These are phyloP conservation scores for Tamias sibiricus DNA, from an alignment of 2,113 vertebrate species.

Conservation along the genomic window DNA sequence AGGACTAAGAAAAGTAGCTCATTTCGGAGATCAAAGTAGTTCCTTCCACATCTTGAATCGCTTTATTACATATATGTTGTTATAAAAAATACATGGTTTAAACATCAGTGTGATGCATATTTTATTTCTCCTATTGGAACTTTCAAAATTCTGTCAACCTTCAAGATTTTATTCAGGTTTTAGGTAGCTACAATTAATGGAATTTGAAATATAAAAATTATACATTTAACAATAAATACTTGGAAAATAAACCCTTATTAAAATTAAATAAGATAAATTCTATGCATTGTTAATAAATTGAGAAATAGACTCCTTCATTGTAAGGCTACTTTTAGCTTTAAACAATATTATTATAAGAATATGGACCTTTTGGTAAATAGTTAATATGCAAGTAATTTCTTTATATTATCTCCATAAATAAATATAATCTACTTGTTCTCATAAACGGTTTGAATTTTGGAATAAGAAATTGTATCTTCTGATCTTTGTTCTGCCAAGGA, in stretches of 20 bases:
- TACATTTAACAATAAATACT: background rate
- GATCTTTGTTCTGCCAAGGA: background rate
- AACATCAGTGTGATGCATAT: background rate
- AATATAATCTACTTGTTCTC: background rate
- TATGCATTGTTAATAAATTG: background rate
- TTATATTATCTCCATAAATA: slow-evolving; percentile 50
- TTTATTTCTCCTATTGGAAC: background rate
- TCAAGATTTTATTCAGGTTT: slow-evolving; percentile 18
- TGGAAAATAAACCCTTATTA: background rate
- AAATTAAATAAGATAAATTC: background rate
- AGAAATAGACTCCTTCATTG: slow-evolving; percentile 6
- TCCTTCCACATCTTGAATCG: background rate
- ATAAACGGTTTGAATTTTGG: background rate
- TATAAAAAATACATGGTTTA: background rate
- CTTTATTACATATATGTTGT: background rate
- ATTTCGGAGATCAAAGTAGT: background rate
- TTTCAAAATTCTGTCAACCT: background rate
- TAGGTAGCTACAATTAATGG: slow-evolving; percentile 11
- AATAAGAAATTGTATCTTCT: slow-evolving; percentile 9
- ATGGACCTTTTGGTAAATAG: background rate
- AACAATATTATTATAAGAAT: background rate
- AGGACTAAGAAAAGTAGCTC: background rate
- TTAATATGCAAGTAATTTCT: slow-evolving; percentile 16
- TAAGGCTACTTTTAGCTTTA: background rate
- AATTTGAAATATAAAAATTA: background rate